Conservation (phyloP, 92 coral and sea anemone genomes). For the Montipora capitata region DNA sequence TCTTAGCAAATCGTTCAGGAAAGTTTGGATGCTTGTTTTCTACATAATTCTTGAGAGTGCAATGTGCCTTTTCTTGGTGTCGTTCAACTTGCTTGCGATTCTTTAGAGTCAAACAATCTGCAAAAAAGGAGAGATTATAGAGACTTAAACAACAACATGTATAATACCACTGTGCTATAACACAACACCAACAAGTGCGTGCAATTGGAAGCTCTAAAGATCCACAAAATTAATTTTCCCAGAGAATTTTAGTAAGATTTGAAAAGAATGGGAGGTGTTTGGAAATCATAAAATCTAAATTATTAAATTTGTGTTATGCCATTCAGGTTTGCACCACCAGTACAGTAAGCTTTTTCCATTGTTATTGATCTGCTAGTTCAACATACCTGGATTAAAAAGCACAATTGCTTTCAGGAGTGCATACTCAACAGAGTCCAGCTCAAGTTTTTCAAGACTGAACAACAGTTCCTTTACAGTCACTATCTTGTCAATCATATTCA, state of each 20-base stretch:
- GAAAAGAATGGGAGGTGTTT: too few relatives aligned
- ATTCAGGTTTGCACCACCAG: too few relatives aligned
- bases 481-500: conserved; percentile 78
- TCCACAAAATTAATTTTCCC: too few relatives aligned
- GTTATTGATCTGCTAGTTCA: too few relatives aligned
- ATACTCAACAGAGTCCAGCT: conserved; percentile 87
- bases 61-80: conserved; percentile 93
- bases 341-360: too few relatives aligned
- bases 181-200: too few relatives aligned
- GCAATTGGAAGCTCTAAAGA: too few relatives aligned
- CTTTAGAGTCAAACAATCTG: conserved; percentile 52
- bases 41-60: conserved; percentile 87
- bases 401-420: conserved; percentile 92
- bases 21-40: conserved; percentile 73
- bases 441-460: conserved; percentile 90
- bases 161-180: too few relatives aligned
- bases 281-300: too few relatives aligned
- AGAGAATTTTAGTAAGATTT: too few relatives aligned
- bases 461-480: conserved; percentile 89
- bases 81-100: conserved; percentile 87
- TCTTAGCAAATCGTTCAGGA: conserved; percentile 94
- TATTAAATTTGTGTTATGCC: too few relatives aligned
- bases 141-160: too few relatives aligned
- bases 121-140: not conserved
- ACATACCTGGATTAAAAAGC: conserved; percentile 95